Evolutionary conservation across 2,888 invertebrate species (phyloP), one percentile per base, ranked within the genome.

Genomic region (Parascotia fuliginaria): DNA sequence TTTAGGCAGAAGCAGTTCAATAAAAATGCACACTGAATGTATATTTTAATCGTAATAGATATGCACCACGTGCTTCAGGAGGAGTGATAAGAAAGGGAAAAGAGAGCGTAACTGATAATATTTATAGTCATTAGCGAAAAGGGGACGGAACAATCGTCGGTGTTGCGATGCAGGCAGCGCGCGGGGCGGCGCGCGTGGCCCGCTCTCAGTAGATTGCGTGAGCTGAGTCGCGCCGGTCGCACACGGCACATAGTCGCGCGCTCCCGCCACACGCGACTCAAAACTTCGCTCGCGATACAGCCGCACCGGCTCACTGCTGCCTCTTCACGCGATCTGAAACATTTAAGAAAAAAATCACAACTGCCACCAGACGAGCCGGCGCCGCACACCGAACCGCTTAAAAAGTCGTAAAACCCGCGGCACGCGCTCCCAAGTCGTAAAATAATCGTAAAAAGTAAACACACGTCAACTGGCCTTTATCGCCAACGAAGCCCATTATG

Each of bases 161-260:
- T 73, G 80, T 79, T 78, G 85, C 82, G 81, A 75, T 76, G 83
- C 85, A 83, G 87, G 90, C 87, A 87, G 68, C 85, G 83, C 88
- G 93, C 90, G 89, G 91, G 93, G 93, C 92, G 93, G 93, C 93
- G 93, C 93, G 94, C 93, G 92, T 91, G 92, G 83, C 63, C 54
- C 85, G 84, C 71, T 92, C 75, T 75, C 93, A 94, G 94, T 93
- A 94, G 93, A 93, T 89, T 93, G 94, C 94, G 93, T 93, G 94
- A 93, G 93, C 93, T 93, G 94, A 93, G 93, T 93, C 87, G 89
- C 93, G 93, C 89, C 92, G 93, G 89, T 87, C 89, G 90, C 81
- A 77, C 73, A 77, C 81, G 80, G 79, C 81, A 71, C 63, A 75
- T 65, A 79, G 74, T 80, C 82, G 85, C 82, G 81, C 77, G 81